Conservation (phyloP, 1,140 invertebrate species). For the Drosophila watanabei region DNA sequence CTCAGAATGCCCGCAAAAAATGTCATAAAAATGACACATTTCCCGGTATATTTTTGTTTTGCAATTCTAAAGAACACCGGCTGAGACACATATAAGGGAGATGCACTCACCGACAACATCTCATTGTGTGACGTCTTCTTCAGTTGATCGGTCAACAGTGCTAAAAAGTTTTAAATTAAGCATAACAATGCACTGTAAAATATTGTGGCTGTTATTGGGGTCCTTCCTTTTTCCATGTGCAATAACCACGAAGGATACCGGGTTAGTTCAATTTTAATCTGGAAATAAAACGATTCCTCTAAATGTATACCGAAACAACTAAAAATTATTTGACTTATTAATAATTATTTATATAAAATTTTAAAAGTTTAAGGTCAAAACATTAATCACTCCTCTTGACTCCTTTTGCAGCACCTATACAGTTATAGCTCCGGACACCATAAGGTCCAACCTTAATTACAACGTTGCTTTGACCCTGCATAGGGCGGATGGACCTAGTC, state of each 20-base stretch:
- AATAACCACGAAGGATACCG: not conserved
- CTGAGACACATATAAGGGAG: not conserved
- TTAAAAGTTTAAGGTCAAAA: too few species aligned
- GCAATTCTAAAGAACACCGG: too few species aligned
- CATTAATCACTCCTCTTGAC: not conserved
- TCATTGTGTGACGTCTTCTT: not conserved
- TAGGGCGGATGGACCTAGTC: conserved; percentile 87
- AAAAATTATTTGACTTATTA: too few species aligned
- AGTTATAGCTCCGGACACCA: conserved; percentile 91
- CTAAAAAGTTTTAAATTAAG: not conserved
- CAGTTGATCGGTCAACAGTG: not conserved
- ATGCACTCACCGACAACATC: not conserved
- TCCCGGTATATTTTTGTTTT: not conserved
- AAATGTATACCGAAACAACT: too few species aligned
- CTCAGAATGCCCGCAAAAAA: too few species aligned
- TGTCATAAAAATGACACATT: not conserved
- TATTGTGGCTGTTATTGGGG: not conserved
- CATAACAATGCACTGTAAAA: not conserved
- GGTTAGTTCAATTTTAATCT: not conserved
- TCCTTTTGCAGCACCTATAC: conserved; percentile 89
- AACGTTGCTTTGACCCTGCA: conserved; percentile 91
- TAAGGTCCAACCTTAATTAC: conserved; percentile 93
- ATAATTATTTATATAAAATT: too few species aligned
- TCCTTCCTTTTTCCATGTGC: conserved; percentile 14
- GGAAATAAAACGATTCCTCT: not conserved